These are phyloP conservation scores for Nephrocerus scutellatus DNA, from an alignment of 2,888 invertebrate genomes.

Conservation along the genomic window DNA sequence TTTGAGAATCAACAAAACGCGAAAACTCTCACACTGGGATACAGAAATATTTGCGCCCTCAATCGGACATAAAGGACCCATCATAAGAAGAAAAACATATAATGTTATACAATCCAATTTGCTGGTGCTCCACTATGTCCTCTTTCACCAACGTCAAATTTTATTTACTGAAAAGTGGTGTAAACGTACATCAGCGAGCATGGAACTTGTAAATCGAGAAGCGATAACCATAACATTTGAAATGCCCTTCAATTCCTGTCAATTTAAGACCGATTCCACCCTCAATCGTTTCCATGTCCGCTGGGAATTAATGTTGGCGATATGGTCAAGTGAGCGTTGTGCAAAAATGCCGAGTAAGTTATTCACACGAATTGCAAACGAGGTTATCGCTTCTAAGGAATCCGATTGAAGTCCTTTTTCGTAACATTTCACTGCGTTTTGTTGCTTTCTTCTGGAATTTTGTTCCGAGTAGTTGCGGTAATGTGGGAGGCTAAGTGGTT, in stretches of 20 bases:
- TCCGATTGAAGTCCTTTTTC: no score
- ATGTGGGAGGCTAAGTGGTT: no score
- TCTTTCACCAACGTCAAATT: conserved; percentile 3
- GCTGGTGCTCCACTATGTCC: conserved; percentile 18
- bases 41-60: no score
- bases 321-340: conserved; percentile 24
- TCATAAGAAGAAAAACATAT: conserved; percentile 16
- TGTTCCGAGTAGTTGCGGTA: no score
- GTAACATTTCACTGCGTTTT: no score
- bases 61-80: conserved; percentile 13
- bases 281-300: no score
- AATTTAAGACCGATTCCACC: conserved; percentile 20
- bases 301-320: conserved; percentile 21
- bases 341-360: conserved; percentile 23
- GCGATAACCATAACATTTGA: conserved; percentile 16
- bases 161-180: conserved; percentile 9
- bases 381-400: no score
- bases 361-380: no score
- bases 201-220: conserved; percentile 9
- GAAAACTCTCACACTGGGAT: no score
- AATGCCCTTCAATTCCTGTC: conserved; percentile 24
- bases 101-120: conserved; percentile 24
- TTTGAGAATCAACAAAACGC: no score
- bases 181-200: conserved; percentile 13
- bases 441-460: no score